phyloP scores from a whole-genome alignment of 2,113 vertebrate genomes.

The Phoxinus phoxinus region DNA sequence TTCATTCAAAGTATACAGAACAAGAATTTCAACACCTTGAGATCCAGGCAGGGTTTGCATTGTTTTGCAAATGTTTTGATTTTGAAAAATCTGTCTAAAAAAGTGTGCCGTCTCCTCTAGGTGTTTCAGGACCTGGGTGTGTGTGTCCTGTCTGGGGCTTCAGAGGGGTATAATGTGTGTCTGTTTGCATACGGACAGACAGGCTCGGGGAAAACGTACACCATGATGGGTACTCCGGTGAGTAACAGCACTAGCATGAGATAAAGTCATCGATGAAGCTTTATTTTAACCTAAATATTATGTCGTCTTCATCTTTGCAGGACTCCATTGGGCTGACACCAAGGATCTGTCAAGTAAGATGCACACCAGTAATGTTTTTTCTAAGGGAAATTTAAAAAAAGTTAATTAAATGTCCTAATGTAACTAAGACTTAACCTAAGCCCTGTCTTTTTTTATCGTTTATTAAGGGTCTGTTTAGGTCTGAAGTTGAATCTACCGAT shows the following conservation, averaged over 20 bases:
- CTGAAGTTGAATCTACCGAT: conserved; percentile 76
- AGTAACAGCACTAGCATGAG: conserved; percentile 62
- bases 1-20: background rate
- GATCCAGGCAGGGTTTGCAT: background rate
- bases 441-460: conserved; percentile 48
- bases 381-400: no score
- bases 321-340: conserved; percentile 92
- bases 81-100: background rate
- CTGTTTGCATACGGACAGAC: conserved; percentile 98
- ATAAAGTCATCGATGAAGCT: background rate
- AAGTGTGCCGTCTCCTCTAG: conserved; percentile 67
- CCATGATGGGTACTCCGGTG: conserved; percentile 97
- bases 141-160: conserved; percentile 88
- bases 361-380: no score
- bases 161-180: conserved; percentile 95
- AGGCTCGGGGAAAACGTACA: conserved; percentile 97
- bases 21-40: background rate
- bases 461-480: conserved; percentile 88
- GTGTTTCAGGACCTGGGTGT: conserved; percentile 95
- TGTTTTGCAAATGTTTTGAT: no score
- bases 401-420: no score
- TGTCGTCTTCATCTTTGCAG: conserved; percentile 68
- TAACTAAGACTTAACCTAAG: no score
- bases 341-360: conserved; percentile 92
- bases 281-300: background rate